Percentiles rank a stretch among this genome's conserved stretches.
Evolutionary conservation across 2,888 invertebrate species (phyloP).

Genomic region (Agrypnus murinus): DNA sequence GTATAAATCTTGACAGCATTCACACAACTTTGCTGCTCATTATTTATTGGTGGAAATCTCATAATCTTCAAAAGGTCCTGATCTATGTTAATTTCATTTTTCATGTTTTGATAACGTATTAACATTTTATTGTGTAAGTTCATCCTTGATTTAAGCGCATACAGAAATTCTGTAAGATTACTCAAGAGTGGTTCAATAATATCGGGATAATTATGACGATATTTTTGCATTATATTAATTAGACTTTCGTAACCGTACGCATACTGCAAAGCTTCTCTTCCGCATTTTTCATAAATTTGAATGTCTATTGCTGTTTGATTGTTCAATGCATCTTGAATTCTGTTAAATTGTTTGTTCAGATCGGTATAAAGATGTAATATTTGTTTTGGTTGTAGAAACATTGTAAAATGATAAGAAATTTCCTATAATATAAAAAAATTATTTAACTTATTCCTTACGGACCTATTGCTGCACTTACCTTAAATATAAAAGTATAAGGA

Average conservation of each 20-base stretch:
- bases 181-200: conserved; percentile 82
- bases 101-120: conserved; percentile 60
- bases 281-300: conserved; percentile 32
- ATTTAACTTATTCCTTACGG: too few species aligned
- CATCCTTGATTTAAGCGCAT: conserved; percentile 76
- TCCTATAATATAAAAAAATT: conserved; percentile 48
- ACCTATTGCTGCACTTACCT: too few species aligned
- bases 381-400: conserved; percentile 54
- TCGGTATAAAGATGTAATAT: conserved; percentile 48
- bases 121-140: conserved; percentile 73
- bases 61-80: conserved; percentile 71
- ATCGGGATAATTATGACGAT: conserved; percentile 84
- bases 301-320: conserved; percentile 41
- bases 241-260: conserved; percentile 70
- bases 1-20: conserved; percentile 72
- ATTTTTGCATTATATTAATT: conserved; percentile 74
- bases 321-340: conserved; percentile 68
- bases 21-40: conserved; percentile 64
- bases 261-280: conserved; percentile 37
- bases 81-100: conserved; percentile 52
- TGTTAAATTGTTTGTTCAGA: conserved; percentile 63
- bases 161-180: conserved; percentile 80
- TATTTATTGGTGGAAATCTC: conserved; percentile 72
- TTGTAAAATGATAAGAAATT: conserved; percentile 54
- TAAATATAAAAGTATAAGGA: conserved; percentile 73